These are phyloP conservation scores for Ceratosolen solmsi DNA, from an alignment of 1,140 invertebrate species.

Conservation along the genomic window DNA sequence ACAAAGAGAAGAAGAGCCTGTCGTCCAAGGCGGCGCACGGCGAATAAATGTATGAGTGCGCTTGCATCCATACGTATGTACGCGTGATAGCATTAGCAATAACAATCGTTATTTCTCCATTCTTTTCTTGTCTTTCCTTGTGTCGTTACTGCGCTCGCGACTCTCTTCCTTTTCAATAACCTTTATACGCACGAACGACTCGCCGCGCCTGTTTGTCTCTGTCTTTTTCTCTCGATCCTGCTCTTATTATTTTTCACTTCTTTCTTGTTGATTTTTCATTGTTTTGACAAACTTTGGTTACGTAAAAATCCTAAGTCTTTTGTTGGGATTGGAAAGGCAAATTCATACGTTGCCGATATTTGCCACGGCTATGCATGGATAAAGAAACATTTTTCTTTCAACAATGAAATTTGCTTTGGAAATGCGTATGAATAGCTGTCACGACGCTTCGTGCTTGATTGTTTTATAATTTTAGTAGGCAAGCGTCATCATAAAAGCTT, in stretches of 20 bases:
- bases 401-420: background rate
- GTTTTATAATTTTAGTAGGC: background rate
- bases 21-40: background rate
- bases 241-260: background rate
- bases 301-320: background rate
- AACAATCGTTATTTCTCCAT: constrained; percentile 44
- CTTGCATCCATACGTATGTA: background rate
- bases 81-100: constrained; percentile 33
- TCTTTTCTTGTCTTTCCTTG: constrained; percentile 30
- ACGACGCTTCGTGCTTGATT: background rate
- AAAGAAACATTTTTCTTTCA: background rate
- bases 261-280: constrained; percentile 1
- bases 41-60: constrained; percentile 27
- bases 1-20: constrained; percentile 30
- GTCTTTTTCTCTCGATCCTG: background rate
- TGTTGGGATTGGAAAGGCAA: background rate
- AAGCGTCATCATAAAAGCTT: background rate
- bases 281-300: background rate
- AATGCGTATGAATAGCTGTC: background rate
- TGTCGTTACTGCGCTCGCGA: background rate
- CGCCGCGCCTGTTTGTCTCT: background rate
- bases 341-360: background rate
- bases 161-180: constrained; percentile 35
- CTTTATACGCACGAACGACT: constrained; percentile 26
- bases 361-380: background rate